phyloP scores from a whole-genome alignment of 2,888 invertebrate species.

The Scaptomyza tumidula region DNA sequence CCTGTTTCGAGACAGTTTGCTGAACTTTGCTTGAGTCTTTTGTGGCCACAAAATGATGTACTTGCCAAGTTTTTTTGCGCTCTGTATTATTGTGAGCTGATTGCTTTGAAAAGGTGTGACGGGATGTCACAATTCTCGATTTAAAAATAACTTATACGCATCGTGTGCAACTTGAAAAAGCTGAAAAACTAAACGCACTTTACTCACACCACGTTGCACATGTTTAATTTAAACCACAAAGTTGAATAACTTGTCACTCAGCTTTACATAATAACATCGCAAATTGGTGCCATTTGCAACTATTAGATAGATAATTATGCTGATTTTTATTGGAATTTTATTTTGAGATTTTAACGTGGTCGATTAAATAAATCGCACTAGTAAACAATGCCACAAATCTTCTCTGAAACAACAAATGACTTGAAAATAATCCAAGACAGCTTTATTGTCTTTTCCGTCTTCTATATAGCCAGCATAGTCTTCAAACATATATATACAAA shows the following conservation, averaged over 20 bases:
- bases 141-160: slow-evolving; percentile 67
- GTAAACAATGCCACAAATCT: slow-evolving; percentile 42
- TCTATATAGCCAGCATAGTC: not conserved
- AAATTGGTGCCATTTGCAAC: not conserved
- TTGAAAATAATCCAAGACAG: slow-evolving; percentile 13
- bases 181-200: slow-evolving; percentile 27
- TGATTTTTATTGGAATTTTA: slow-evolving; percentile 21
- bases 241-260: slow-evolving; percentile 36
- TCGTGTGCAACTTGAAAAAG: slow-evolving; percentile 21
- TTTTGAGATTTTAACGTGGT: slow-evolving; percentile 18
- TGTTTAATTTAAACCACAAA: slow-evolving; percentile 6
- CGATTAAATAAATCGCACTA: slow-evolving; percentile 28
- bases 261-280: no score
- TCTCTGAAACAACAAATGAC: slow-evolving; percentile 9
- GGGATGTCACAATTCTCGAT: not conserved
- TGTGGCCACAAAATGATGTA: slow-evolving; percentile 10
- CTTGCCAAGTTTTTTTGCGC: slow-evolving; percentile 37
- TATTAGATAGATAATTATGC: not conserved
- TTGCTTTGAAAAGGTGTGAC: not conserved
- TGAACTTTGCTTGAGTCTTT: no score
- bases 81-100: slow-evolving; percentile 2
- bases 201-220: not conserved
- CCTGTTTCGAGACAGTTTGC: no score
- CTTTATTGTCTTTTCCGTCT: slow-evolving; percentile 31
- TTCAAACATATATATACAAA: not conserved